Evolutionary conservation across 2,888 invertebrate species (phyloP), one percentile per base, ranked within the genome.

Genomic region (Rhodophaea formosa): DNA sequence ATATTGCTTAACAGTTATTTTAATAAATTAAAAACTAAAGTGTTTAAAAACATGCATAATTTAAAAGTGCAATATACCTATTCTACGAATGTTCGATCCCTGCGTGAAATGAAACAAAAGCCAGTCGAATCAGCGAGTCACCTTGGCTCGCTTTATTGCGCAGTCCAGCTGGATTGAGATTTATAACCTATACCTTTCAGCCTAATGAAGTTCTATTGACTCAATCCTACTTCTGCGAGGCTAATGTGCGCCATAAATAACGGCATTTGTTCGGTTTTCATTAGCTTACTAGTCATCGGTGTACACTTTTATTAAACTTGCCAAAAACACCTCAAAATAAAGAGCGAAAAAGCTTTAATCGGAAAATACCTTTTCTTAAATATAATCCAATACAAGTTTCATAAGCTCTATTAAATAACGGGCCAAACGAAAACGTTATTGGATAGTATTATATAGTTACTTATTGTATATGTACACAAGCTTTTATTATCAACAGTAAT

Each of bases 191-290:
- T 65, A 70, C 75, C 73, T 69, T 74, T 75, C 74, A 70, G 65
- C 64, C 72, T 82, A 81, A 82, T 80, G 80, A 81, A 80, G 80
- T 81, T 77, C 72, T 77, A 80, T 79, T 59, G 62, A 42, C 59
- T 57, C 59, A 59, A 60, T 61, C 69, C 75, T 72, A 73, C 67
- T 75, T 70, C 74, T 69, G 69, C 65, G 65, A 65, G 63, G 67
- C 70, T 72, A 78, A 75, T 74, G 76, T 75, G 66, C 65, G 60
- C 75, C 56, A 75, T 81, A 77, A 79, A 79, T 77, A 75, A 74
- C 74, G 65, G 65, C 70, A 65, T 63, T 51, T 59, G 42, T 29
- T 54, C 54, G 54, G 52, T 61, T 61, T 58, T 59, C 60, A 61
- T 63, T 61, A 56, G 54, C 30, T 51, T 53, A 59, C 47, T 43